These are phyloP conservation scores for Festucalex cinctus DNA, from an alignment of 2,113 vertebrate species.

Conservation along the genomic window DNA sequence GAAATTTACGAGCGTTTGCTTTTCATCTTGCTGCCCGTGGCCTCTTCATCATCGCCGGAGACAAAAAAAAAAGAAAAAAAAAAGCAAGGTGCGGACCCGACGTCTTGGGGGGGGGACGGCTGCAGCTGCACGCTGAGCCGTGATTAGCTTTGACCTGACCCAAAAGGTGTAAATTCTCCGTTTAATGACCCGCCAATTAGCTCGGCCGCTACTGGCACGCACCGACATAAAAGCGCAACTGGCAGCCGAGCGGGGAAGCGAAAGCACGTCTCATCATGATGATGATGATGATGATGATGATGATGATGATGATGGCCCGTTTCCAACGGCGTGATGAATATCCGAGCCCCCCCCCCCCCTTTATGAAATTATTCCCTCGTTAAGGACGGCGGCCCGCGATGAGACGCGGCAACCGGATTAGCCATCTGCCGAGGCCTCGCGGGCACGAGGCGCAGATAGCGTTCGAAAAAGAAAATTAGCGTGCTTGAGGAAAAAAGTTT, in stretches of 20 bases:
- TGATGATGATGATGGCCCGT: constrained; percentile 55
- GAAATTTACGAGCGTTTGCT: constrained; percentile 33
- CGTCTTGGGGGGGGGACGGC: constrained; percentile 3
- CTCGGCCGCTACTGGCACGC: constrained; percentile 12
- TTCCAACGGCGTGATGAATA: constrained; percentile 66
- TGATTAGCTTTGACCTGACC: constrained; percentile 55
- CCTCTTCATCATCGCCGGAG: constrained; percentile 2
- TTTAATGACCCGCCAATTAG: constrained; percentile 65
- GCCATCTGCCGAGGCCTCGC: constrained; percentile 67
- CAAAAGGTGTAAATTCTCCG: constrained; percentile 70
- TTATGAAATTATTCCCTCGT: constrained; percentile 64
- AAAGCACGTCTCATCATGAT: no score
- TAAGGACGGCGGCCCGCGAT: constrained; percentile 51
- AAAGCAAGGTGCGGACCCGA: neutral
- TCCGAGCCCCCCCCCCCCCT: constrained; percentile 38
- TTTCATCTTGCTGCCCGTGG: neutral
- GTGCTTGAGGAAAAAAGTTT: constrained; percentile 28
- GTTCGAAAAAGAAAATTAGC: constrained; percentile 46
- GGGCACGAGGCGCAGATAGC: constrained; percentile 43
- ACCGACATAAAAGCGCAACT: constrained; percentile 4
- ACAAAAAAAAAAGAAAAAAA: no score
- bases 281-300: no score
- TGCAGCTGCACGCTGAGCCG: constrained; percentile 30
- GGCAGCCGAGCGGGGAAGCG: neutral
- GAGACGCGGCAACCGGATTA: constrained; percentile 60